Evolutionary conservation across 2,113 vertebrate species (phyloP).

Genomic region (Odobenus rosmarus): DNA sequence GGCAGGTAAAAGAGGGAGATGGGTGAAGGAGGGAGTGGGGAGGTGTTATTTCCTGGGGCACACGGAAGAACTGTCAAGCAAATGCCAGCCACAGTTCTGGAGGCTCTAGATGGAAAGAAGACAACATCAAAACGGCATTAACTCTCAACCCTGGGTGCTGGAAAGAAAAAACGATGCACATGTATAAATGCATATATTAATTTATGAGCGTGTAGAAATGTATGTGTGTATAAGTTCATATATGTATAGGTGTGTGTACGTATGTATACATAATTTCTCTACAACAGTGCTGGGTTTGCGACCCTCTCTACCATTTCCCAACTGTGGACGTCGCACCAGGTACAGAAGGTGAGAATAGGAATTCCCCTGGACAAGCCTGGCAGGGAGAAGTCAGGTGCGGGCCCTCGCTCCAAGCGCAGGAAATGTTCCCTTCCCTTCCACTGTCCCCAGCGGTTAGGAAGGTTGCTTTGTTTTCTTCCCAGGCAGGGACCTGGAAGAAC

Average conservation of each 20-base stretch:
- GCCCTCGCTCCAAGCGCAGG: not conserved
- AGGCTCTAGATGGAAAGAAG: not conserved
- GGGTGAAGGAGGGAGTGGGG: not conserved
- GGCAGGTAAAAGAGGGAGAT: not conserved
- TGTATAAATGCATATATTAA: not conserved
- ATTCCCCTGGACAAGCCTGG: not conserved
- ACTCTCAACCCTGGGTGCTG: not conserved
- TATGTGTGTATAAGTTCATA: not conserved
- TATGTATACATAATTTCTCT: not conserved
- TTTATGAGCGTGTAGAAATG: not conserved
- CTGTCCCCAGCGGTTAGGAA: not conserved
- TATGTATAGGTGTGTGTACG: fast-evolving
- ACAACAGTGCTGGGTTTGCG: not conserved
- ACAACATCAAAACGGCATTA: not conserved
- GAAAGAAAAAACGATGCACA: not conserved
- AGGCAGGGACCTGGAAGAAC: not conserved
- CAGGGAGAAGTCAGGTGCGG: not conserved
- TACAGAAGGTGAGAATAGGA: fast-evolving
- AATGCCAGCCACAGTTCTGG: not conserved
- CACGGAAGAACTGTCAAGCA: not conserved
- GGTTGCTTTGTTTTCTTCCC: not conserved
- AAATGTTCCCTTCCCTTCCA: not conserved
- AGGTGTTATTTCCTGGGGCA: not conserved
- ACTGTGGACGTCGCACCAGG: not conserved
- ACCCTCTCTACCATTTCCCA: not conserved